phyloP scores from a whole-genome alignment of 2,113 vertebrate species.

The Uria aalge region DNA sequence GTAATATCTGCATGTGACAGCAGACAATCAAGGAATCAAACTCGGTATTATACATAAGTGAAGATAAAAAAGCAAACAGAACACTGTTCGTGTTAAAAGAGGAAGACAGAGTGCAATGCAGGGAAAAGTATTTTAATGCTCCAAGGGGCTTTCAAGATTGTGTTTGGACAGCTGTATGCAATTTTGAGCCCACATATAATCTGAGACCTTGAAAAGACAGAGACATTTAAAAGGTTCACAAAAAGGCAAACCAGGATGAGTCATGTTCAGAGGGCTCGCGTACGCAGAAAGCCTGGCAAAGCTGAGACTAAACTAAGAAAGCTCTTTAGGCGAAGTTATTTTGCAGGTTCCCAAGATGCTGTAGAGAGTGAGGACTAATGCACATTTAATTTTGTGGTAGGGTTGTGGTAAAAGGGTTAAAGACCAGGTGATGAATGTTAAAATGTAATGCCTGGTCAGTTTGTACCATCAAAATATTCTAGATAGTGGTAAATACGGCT shows the following conservation, averaged over 20 bases:
- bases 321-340: not conserved
- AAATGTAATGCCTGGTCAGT: not conserved
- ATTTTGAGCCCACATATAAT: constrained; percentile 16
- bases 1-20: not conserved
- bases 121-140: constrained; percentile 27
- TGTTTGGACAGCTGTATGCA: constrained; percentile 41
- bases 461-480: not conserved
- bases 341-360: not conserved
- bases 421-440: not conserved
- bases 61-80: constrained; percentile 18
- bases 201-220: not conserved
- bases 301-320: not conserved
- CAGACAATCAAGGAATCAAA: not conserved
- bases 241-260: not conserved
- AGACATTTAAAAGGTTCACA: not conserved
- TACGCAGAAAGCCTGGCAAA: not conserved
- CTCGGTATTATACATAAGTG: not conserved
- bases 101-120: not conserved
- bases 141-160: constrained; percentile 6
- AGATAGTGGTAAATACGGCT: not conserved
- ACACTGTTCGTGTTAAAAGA: not conserved
- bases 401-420: not conserved
- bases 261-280: not conserved
- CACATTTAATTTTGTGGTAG: not conserved
- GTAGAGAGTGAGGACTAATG: not conserved